Evolutionary conservation across 2,113 vertebrate genomes (phyloP).

Genomic region (Myiagra hebetior): DNA sequence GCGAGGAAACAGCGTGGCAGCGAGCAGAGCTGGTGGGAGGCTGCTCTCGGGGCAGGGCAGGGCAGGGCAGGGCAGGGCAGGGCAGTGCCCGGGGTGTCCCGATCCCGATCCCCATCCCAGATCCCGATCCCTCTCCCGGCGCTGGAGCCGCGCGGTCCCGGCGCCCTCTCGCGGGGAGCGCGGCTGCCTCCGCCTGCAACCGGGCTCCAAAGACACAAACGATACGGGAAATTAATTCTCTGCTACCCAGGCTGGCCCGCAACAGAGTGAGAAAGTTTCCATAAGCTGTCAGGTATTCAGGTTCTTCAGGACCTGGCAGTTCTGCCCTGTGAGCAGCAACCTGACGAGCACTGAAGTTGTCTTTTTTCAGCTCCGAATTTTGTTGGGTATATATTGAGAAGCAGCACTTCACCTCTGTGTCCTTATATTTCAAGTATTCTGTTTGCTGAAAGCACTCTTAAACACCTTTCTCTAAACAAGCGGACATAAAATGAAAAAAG

Average conservation of each 20-base stretch:
- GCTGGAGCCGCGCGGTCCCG: not conserved
- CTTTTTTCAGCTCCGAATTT: not conserved
- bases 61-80: not conserved
- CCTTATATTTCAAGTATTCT: not conserved
- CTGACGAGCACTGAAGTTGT: rapidly evolving
- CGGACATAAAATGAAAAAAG: not conserved
- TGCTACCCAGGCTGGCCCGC: not conserved
- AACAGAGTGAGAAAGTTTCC: not conserved
- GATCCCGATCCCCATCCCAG: too few species aligned
- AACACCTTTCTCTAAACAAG: not conserved
- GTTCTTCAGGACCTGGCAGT: not conserved
- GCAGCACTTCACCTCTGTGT: not conserved
- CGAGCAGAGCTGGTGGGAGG: not conserved
- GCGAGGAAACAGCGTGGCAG: not conserved
- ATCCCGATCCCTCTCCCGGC: not conserved
- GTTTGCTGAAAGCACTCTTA: not conserved
- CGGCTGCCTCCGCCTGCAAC: not conserved
- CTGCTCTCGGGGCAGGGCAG: not conserved
- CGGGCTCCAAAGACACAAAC: too few species aligned
- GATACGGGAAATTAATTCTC: not conserved
- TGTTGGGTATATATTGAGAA: not conserved
- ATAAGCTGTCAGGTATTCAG: not conserved
- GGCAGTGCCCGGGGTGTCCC: not conserved
- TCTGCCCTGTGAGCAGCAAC: not conserved
- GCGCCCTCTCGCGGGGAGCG: not conserved